A percentile compares a stretch with the other conserved stretches of the same genome.
phyloP scores from a whole-genome alignment of 2,888 invertebrate genomes.

The Linnaemya tessellans region DNA sequence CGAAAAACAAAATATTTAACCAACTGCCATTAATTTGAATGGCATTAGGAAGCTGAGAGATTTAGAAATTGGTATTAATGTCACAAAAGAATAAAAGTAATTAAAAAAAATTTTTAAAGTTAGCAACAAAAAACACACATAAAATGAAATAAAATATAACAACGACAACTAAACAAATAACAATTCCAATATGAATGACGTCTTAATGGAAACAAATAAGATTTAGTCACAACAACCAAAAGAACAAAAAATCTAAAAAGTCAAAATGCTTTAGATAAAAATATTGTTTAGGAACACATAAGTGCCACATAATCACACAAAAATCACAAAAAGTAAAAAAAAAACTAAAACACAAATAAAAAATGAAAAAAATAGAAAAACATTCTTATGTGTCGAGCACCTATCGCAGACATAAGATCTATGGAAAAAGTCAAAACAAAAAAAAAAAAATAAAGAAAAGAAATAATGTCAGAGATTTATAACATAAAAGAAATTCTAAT shows the following conservation, averaged over 20 bases:
- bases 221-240: slow-evolving; percentile 52
- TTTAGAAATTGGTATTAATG: slow-evolving; percentile 17
- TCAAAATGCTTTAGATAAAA: slow-evolving; percentile 29
- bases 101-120: background rate
- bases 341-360: too few species aligned
- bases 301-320: slow-evolving; percentile 38
- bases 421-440: slow-evolving; percentile 35
- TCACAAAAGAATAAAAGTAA: slow-evolving; percentile 1
- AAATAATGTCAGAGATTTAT: slow-evolving; percentile 46
- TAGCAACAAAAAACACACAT: background rate
- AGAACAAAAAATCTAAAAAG: slow-evolving; percentile 40
- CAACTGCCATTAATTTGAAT: slow-evolving; percentile 23
- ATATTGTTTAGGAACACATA: slow-evolving; percentile 39
- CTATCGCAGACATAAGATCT: slow-evolving; percentile 32
- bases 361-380: slow-evolving; percentile 24
- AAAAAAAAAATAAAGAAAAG: background rate
- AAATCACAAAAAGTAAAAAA: too few species aligned
- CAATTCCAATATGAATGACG: slow-evolving; percentile 62
- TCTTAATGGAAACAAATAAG: slow-evolving; percentile 66
- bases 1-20: background rate
- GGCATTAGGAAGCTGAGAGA: slow-evolving; percentile 35
- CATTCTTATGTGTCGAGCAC: background rate
- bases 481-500: slow-evolving; percentile 51
- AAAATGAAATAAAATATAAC: background rate
- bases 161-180: slow-evolving; percentile 19